These are phyloP conservation scores for Discoglossus pictus DNA, from an alignment of 2,797 vertebrate species.

Conservation along the genomic window DNA sequence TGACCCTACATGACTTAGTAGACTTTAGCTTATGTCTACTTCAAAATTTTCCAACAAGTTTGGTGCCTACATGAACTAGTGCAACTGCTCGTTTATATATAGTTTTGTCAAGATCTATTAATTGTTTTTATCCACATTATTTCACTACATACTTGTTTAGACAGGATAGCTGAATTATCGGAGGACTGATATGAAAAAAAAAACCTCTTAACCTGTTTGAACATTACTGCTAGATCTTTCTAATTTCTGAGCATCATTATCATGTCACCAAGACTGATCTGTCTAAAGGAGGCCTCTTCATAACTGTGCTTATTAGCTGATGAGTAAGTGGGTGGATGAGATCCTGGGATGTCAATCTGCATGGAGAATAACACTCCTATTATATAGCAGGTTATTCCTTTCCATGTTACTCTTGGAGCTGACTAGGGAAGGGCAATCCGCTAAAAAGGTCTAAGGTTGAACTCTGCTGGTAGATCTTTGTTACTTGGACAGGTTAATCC, in stretches of 20 bases:
- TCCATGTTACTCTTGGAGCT: not conserved
- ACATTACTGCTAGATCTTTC: no score
- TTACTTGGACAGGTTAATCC: slow-evolving; percentile 30
- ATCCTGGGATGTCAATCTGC: not conserved
- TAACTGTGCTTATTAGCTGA: not conserved
- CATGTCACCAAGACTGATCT: slow-evolving; percentile 19
- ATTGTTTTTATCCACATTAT: no score
- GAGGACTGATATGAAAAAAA: no score
- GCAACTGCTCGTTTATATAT: no score
- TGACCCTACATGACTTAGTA: no score
- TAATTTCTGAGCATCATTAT: slow-evolving; percentile 5
- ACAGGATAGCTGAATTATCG: no score
- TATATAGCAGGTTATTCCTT: not conserved
- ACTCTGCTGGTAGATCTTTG: not conserved
- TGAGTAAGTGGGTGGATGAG: slow-evolving; percentile 2
- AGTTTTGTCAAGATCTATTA: no score
- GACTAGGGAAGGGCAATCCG: slow-evolving; percentile 14
- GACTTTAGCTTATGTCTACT: no score
- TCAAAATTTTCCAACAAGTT: no score
- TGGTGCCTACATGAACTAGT: no score
- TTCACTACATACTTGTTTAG: no score
- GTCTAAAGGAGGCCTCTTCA: slow-evolving; percentile 5
- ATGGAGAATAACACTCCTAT: not conserved
- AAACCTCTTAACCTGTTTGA: no score
- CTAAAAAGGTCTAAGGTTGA: not conserved